phyloP scores from a whole-genome alignment of 2,797 vertebrate species.

The Protonibea diacanthus region DNA sequence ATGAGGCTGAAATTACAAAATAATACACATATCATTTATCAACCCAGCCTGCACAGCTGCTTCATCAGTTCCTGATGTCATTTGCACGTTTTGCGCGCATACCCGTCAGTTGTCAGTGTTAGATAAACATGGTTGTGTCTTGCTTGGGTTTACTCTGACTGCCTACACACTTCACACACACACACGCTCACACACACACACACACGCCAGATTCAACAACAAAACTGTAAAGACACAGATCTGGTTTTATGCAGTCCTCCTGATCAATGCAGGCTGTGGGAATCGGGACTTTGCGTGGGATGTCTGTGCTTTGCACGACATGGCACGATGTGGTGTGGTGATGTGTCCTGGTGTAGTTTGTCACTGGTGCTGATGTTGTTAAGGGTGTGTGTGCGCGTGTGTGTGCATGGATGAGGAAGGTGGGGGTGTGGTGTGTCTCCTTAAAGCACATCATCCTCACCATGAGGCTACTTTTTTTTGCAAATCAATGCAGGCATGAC shows the following conservation, averaged over 20 bases:
- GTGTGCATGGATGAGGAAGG: conserved; percentile 3
- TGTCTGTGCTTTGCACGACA: conserved; percentile 35
- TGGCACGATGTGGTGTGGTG: conserved; percentile 32
- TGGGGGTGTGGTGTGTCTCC: conserved; percentile 49
- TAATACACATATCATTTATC: not conserved
- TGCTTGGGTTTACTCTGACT: conserved; percentile 41
- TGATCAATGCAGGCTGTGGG: not conserved
- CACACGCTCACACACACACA: conserved; percentile 3
- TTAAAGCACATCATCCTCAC: conserved; percentile 39
- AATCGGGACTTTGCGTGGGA: conserved; percentile 32
- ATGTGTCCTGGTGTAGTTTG: conserved; percentile 41
- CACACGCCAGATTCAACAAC: conserved; percentile 13
- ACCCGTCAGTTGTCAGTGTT: conserved; percentile 4
- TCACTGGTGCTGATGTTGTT: conserved; percentile 62
- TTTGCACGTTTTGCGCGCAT: conserved; percentile 19
- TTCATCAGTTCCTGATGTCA: not conserved
- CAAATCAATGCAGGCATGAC: conserved; percentile 38
- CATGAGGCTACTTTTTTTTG: conserved; percentile 40
- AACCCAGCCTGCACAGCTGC: not conserved
- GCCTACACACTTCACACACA: not conserved
- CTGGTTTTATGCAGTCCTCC: not conserved
- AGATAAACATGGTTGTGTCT: conserved; percentile 24
- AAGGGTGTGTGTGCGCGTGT: conserved; percentile 19
- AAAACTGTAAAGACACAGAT: conserved; percentile 43
- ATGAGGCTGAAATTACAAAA: conserved; percentile 9